Evolutionary conservation across 2,113 vertebrate species (phyloP).

Genomic region (Forbesichthys agassizii): DNA sequence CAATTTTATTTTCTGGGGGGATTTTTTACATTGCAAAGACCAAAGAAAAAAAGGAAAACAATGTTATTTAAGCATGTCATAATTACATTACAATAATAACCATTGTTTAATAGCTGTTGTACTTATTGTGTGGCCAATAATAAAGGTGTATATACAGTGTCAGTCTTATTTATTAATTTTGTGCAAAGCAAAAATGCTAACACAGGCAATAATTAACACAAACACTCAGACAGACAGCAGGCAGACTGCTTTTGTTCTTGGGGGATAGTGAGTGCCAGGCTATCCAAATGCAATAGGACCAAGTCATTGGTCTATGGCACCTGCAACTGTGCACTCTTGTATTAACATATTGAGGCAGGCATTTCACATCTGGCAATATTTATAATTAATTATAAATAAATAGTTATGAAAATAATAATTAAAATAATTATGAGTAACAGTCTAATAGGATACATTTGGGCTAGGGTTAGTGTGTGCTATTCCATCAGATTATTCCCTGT

Average conservation of each 20-base stretch:
- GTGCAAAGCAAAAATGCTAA: constrained; percentile 34
- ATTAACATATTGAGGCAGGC: constrained; percentile 11
- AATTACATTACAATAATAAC: constrained; percentile 68
- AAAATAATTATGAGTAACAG: constrained; percentile 42
- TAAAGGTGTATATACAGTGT: constrained; percentile 62
- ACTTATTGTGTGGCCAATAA: constrained; percentile 61
- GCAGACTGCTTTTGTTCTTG: constrained; percentile 20
- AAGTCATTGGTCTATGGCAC: constrained; percentile 68
- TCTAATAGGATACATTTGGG: constrained; percentile 23
- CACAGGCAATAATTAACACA: constrained; percentile 20
- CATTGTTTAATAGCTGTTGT: constrained; percentile 60
- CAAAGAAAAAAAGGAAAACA: constrained; percentile 41
- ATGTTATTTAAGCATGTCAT: constrained; percentile 75
- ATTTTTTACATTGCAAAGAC: constrained; percentile 44
- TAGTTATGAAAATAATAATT: background rate
- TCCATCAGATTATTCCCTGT: background rate
- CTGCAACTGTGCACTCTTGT: constrained; percentile 12
- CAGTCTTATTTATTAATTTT: constrained; percentile 25
- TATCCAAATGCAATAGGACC: constrained; percentile 67
- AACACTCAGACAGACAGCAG: constrained; percentile 19
- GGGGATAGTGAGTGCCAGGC: background rate
- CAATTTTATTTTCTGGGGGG: constrained; percentile 15
- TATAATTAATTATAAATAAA: no score
- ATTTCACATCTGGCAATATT: constrained; percentile 42
- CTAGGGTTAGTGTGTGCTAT: background rate